phyloP scores from a whole-genome alignment of 2,113 vertebrate species.

The Tupaia chinensis region DNA sequence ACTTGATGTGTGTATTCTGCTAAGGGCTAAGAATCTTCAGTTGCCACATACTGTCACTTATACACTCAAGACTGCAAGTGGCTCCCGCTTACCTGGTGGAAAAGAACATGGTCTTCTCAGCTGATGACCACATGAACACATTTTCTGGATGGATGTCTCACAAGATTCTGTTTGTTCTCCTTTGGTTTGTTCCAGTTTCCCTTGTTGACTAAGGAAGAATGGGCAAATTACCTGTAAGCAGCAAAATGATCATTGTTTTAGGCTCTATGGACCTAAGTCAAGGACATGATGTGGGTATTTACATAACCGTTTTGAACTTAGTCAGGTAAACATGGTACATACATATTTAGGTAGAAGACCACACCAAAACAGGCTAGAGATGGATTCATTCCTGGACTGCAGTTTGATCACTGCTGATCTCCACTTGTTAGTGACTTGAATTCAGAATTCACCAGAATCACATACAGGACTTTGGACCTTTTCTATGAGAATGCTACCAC shows the following conservation, averaged over 20 bases:
- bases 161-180: not conserved
- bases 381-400: not conserved
- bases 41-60: no score
- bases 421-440: not conserved
- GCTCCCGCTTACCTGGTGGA: not conserved
- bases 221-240: not conserved
- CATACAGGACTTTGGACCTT: not conserved
- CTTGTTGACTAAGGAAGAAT: rapidly evolving
- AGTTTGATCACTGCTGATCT: not conserved
- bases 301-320: not conserved
- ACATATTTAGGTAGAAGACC: not conserved
- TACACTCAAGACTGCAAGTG: no score
- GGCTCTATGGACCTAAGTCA: not conserved
- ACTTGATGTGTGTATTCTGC: not conserved
- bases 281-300: not conserved
- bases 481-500: not conserved
- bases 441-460: not conserved
- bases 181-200: not conserved
- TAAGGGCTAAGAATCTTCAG: not conserved
- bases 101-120: not conserved
- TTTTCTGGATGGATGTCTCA: not conserved
- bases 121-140: not conserved
- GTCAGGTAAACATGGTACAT: not conserved
- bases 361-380: not conserved
- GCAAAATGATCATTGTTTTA: not conserved